Evolutionary conservation across 2,797 vertebrate genomes (phyloP), one percentile per base, ranked within the genome.

Genomic region (Atherinosoma microstoma): DNA sequence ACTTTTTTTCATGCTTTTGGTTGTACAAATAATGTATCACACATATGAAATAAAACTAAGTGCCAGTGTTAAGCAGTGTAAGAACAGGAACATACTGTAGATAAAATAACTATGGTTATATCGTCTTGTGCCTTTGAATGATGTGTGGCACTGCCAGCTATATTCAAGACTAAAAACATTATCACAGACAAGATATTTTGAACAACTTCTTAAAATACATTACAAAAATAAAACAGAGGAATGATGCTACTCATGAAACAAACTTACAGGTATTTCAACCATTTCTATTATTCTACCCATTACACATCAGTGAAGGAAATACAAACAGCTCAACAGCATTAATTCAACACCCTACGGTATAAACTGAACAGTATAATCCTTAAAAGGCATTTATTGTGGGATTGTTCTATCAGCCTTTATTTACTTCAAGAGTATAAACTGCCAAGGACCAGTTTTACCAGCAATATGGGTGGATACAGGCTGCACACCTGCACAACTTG

Each of bases 381-480:
- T 29, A 34, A 20, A 29, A 22, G 53, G 20, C n/a, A 58, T 40
- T 36, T n/a, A 32, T 57, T 49, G 13, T 15, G 32, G 22, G 24
- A n/a, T 12, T 61, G 16, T 62, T 63, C 2, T 22, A 29, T 32
- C 29, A 53, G 16, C 20, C 13, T 16, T 11, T 12, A 38, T 56
- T 27, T 24, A 1, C 5, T 32, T n/a, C n/a, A 36, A 0, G 30
- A 61, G 40, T 60, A 64, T 29, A 53, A 47, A 24, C 30, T 62
- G n/a, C 0, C 0, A 54, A 56, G 15, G 4, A 29, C 24, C 11
- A 24, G 12, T 76, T 68, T 61, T 40, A 78, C 7, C 67, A 56
- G 51, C 22, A 69, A 20, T 67, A 3, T 73, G 74, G 84, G 66
- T 49, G 79, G 45, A 67, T 67, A 47, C 38, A 62, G 49, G 10